Conservation (phyloP, 2,888 invertebrate species). For the Drosophila paranaensis region DNA sequence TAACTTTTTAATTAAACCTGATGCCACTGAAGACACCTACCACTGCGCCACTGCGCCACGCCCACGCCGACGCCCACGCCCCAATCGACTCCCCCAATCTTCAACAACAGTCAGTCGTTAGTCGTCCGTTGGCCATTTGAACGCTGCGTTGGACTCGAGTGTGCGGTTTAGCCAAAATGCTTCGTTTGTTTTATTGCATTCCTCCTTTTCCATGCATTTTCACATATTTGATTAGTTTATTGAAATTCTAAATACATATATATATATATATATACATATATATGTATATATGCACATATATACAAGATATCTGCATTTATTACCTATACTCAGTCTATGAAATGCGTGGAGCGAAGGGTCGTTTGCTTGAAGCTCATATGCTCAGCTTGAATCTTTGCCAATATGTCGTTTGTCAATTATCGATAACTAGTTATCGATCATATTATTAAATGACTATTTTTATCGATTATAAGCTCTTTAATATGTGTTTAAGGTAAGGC, state of each 20-base stretch:
- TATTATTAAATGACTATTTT: not conserved
- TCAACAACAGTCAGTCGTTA: slow-evolving; percentile 6
- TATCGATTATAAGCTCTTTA: not conserved
- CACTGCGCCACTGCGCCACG: not conserved
- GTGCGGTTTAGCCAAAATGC: slow-evolving; percentile 13
- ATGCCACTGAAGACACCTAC: slow-evolving; percentile 39
- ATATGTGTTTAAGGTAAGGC: not conserved
- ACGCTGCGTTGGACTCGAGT: slow-evolving; percentile 2
- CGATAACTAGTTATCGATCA: not conserved
- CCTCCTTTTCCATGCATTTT: slow-evolving; percentile 1
- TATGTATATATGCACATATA: not conserved
- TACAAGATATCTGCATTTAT: slow-evolving; percentile 4
- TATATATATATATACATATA: not conserved
- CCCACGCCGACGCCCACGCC: not conserved
- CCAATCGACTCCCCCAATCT: slow-evolving; percentile 7
- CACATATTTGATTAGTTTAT: slow-evolving; percentile 32
- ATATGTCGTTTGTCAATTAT: not conserved
- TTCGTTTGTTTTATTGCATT: slow-evolving; percentile 34
- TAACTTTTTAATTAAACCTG: slow-evolving; percentile 78
- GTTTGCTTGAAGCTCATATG: not conserved
- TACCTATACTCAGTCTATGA: not conserved
- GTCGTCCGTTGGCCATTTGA: slow-evolving; percentile 4
- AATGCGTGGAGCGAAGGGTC: not conserved
- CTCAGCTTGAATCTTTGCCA: not conserved
- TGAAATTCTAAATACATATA: slow-evolving; percentile 20